These are phyloP conservation scores for Plectropomus leopardus DNA, from an alignment of 2,113 vertebrate genomes.

Conservation along the genomic window DNA sequence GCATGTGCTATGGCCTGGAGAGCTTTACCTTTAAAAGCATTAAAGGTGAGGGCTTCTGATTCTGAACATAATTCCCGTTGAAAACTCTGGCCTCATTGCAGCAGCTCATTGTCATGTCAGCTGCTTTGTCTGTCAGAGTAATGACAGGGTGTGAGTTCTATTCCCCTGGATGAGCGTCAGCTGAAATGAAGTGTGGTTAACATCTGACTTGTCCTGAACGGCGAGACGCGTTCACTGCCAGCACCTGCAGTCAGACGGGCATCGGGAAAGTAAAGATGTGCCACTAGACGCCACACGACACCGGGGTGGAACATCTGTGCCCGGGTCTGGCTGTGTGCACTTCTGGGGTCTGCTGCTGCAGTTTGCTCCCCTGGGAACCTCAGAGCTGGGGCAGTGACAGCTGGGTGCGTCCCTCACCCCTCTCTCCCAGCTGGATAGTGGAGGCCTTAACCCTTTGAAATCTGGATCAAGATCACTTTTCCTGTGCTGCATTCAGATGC, in stretches of 20 bases:
- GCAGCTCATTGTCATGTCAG: constrained; percentile 44
- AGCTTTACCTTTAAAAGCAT: neutral
- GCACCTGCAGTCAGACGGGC: constrained; percentile 64
- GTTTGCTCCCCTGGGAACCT: constrained; percentile 66
- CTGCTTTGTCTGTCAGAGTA: constrained; percentile 38
- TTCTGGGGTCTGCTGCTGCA: constrained; percentile 68
- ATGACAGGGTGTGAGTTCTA: constrained; percentile 22
- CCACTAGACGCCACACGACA: constrained; percentile 57
- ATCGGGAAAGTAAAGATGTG: constrained; percentile 51
- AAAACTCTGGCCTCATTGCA: constrained; percentile 12
- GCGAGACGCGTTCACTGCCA: constrained; percentile 46
- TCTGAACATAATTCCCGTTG: constrained; percentile 15
- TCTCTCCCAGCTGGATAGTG: constrained; percentile 64
- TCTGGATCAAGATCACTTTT: no score
- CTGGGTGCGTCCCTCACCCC: constrained; percentile 42
- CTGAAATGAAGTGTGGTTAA: constrained; percentile 53
- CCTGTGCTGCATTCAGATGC: no score
- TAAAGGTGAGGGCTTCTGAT: neutral
- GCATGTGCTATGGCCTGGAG: neutral
- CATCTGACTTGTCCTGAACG: constrained; percentile 59
- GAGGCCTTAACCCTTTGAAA: no score
- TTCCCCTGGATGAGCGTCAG: constrained; percentile 42
- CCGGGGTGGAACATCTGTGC: constrained; percentile 78
- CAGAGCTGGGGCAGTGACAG: constrained; percentile 59
- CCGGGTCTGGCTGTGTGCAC: constrained; percentile 58